Base-by-base conservation (phyloP, 2,113 vertebrate species). In the Triplophysa siluroides region DNA sequence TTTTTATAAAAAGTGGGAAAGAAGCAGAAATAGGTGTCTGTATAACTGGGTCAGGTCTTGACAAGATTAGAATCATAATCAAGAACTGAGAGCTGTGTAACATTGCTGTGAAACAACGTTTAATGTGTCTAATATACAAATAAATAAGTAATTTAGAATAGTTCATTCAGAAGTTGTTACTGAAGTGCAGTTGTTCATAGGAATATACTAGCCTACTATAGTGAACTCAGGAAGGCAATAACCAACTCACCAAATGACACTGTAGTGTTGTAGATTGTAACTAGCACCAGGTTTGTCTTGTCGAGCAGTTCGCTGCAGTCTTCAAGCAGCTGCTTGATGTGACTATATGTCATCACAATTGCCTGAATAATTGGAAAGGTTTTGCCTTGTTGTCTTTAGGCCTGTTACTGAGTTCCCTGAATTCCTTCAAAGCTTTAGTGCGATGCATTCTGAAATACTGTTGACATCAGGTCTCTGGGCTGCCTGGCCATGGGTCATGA, bases 401-500 rank as follows among this genome's bases (percentile, higher is more conserved):
- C 79, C 83, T 78, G 45, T 81, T 81, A 70, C 83, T 84, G 24
- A 71, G 64, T 79, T 76, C 54, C 56, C 14, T 26, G 76, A 54
- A 78, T 4, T 84, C 76, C 21, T 81, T 79, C 8, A 58, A 79
- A 76, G 80, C 29, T 19, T 82, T 23, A 85, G 71, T 6, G 64
- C 8, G 47, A 79, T 56, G 21, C 80, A 82, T 72, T 84, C 79
- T 52, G 79, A 78, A 52, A 84, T 8, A 14, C 83, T 81, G 62
- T 67, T 73, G 9, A 11, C 0, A 14, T 84, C 68, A 63, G 78
- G 78, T 33, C 41, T 72, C 19, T 79, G 62, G 41, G 83, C 83
- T 65, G 83, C 77, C 45, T 82, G 83, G 64, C 80, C 71, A 79
- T 84, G 76, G 24, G 11, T 18, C 79, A 81, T 79, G 64, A 82